phyloP scores from a whole-genome alignment of 2,113 vertebrate species.

The Chaetorhynchus papuensis region DNA sequence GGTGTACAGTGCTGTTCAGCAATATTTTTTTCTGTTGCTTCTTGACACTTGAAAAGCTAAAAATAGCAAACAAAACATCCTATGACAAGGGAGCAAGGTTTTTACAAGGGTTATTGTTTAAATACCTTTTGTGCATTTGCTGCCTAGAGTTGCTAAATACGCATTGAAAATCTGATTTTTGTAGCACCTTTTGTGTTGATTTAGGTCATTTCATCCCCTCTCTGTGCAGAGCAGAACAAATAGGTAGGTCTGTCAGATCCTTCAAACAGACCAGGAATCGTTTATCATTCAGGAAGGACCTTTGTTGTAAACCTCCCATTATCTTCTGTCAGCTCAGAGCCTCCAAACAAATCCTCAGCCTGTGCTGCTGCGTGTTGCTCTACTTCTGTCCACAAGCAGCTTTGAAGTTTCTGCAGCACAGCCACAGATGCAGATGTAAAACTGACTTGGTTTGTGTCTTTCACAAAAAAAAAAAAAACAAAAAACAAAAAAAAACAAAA shows the following conservation, averaged over 20 bases:
- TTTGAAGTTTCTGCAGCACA: not conserved
- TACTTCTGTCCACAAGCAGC: not conserved
- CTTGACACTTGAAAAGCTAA: conserved; percentile 4
- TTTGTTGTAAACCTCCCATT: not conserved
- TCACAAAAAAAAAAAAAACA: not conserved
- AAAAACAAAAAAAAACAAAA: not conserved
- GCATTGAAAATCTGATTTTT: not conserved
- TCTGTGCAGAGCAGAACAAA: not conserved
- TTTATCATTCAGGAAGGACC: not conserved
- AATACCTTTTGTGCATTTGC: not conserved
- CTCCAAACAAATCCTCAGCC: not conserved
- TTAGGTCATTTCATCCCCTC: not conserved
- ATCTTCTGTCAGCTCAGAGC: not conserved
- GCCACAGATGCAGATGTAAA: not conserved
- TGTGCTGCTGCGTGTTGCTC: not conserved
- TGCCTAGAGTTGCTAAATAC: not conserved
- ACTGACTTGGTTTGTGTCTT: not conserved
- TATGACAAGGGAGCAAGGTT: not conserved
- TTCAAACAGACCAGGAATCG: not conserved
- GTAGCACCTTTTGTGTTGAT: not conserved
- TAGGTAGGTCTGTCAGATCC: not conserved
- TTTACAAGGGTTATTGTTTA: not conserved
- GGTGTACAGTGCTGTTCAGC: not conserved
- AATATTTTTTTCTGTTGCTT: not conserved
- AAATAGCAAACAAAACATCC: not conserved